Conservation (phyloP, 2,797 vertebrate genomes). For the Rhincodon typus region DNA sequence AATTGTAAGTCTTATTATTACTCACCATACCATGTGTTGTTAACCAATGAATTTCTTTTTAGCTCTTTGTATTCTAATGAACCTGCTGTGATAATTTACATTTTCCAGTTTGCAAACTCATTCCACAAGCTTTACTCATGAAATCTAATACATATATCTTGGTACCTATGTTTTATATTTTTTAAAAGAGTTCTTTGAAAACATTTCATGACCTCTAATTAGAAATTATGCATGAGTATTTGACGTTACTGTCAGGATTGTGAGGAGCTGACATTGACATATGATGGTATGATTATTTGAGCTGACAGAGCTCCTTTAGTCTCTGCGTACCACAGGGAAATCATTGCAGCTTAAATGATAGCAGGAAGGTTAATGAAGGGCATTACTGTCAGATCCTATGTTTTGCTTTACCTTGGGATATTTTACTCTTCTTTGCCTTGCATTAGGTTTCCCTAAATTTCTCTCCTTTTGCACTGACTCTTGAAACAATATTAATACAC, state of each 20-base stretch:
- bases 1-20: constrained; percentile 18
- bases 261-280: constrained; percentile 42
- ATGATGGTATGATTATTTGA: constrained; percentile 43
- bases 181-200: constrained; percentile 30
- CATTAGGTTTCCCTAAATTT: background rate
- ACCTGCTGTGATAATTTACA: constrained; percentile 22
- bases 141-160: background rate
- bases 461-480: background rate
- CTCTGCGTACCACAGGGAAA: constrained; percentile 41
- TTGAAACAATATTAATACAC: background rate
- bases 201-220: constrained; percentile 42
- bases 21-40: constrained; percentile 5
- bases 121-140: background rate
- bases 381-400: constrained; percentile 11
- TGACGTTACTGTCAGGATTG: constrained; percentile 50
- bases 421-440: background rate
- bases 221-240: constrained; percentile 53
- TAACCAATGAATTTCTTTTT: constrained; percentile 7
- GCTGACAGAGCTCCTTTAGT: constrained; percentile 45
- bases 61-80: constrained; percentile 8
- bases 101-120: background rate
- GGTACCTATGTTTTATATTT: background rate
- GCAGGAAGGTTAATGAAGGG: constrained; percentile 51
- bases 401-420: background rate
- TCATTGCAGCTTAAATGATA: constrained; percentile 42